Conservation (phyloP, 2,888 invertebrate species). For the Elegia similella region DNA sequence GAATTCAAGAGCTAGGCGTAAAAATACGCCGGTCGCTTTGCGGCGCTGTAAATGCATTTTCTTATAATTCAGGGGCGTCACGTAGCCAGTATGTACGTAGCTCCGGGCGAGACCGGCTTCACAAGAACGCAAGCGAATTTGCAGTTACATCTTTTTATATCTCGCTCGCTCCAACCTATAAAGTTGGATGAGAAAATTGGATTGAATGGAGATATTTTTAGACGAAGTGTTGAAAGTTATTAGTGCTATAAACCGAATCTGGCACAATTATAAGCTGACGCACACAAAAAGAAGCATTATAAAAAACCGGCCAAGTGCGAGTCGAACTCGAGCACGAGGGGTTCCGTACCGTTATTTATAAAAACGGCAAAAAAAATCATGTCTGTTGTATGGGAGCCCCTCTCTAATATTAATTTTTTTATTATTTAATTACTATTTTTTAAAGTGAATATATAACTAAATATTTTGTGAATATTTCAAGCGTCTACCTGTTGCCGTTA, state of each 20-base stretch:
- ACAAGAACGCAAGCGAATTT: constrained; percentile 73
- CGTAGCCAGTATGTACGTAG: constrained; percentile 61
- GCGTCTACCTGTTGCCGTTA: no score
- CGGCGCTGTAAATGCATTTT: constrained; percentile 58
- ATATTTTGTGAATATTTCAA: no score
- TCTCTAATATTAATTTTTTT: no score
- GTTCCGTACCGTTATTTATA: no score
- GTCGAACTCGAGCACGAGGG: no score
- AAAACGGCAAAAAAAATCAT: no score
- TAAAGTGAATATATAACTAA: no score
- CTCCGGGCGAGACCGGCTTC: constrained; percentile 59
- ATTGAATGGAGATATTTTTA: constrained; percentile 44
- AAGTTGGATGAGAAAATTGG: constrained; percentile 68
- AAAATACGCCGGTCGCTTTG: constrained; percentile 55
- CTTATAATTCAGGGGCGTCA: constrained; percentile 80
- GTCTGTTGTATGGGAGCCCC: no score
- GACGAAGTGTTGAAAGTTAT: neutral
- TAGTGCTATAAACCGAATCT: neutral
- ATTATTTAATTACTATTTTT: no score
- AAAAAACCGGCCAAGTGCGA: no score
- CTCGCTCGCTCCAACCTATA: constrained; percentile 58
- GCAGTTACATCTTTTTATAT: constrained; percentile 75
- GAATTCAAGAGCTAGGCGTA: constrained; percentile 58
- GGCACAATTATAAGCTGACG: no score
- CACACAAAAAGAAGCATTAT: no score